A percentile compares a stretch with the other conserved stretches of the same genome.
Evolutionary conservation across 1,140 invertebrate genomes (phyloP).

Genomic region (Tetramorium parvispinum): DNA sequence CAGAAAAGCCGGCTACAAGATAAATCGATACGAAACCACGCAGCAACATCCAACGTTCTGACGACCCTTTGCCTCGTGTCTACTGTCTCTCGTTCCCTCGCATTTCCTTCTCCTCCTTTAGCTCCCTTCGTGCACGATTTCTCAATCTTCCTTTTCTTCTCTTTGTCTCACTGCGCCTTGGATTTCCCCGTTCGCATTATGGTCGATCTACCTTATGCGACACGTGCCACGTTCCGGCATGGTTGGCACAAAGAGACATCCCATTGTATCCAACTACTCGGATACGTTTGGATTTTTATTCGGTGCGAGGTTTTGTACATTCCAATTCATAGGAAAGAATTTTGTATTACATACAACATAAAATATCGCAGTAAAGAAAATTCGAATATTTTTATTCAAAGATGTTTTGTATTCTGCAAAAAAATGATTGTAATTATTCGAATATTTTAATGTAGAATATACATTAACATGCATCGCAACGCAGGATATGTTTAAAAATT

Average conservation of each 20-base stretch:
- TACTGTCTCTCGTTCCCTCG: neutral
- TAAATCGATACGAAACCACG: conserved; percentile 64
- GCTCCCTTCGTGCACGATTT: neutral
- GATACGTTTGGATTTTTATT: neutral
- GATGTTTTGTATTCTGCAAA: too few relatives aligned
- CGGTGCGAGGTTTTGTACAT: neutral
- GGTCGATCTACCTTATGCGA: neutral
- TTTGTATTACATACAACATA: neutral
- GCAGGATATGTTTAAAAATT: neutral
- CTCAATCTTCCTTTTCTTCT: neutral
- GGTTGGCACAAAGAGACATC: conserved; percentile 6
- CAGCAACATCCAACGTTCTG: conserved; percentile 45
- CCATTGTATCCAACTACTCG: neutral
- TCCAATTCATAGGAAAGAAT: neutral
- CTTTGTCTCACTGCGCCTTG: neutral
- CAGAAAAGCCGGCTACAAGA: conserved; percentile 42
- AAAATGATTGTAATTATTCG: too few relatives aligned
- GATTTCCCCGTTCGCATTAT: neutral
- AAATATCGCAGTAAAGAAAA: neutral
- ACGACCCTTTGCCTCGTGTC: conserved; percentile 18
- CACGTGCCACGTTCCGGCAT: neutral
- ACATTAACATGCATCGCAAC: neutral
- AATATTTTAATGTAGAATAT: neutral
- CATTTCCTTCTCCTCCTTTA: neutral
- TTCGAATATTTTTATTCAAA: too few relatives aligned